A percentile compares a stretch with the other conserved stretches of the same genome.
Evolutionary conservation across 2,113 vertebrate genomes (phyloP).

Genomic region (Xenopus laevis): DNA sequence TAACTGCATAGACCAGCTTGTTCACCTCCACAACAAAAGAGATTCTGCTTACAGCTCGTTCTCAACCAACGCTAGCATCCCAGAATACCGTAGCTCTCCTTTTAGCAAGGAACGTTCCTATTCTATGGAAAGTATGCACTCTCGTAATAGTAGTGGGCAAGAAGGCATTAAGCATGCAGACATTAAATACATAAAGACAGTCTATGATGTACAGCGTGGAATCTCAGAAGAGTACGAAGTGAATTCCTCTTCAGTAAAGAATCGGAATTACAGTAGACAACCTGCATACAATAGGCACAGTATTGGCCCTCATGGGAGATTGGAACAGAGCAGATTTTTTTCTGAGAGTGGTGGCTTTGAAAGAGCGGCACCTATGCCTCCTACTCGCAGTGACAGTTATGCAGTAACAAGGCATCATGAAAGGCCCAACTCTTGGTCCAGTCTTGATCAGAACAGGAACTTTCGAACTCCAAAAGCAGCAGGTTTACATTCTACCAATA

Average conservation of each 20-base stretch:
- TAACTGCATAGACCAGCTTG: slow-evolving; percentile 86
- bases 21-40: slow-evolving; percentile 86
- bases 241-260: slow-evolving; percentile 59
- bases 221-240: slow-evolving; percentile 78
- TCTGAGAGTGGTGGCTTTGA: slow-evolving; percentile 52
- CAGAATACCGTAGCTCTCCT: slow-evolving; percentile 72
- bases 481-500: slow-evolving; percentile 65
- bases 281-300: slow-evolving; percentile 60
- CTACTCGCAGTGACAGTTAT: slow-evolving; percentile 87
- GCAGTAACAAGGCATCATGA: slow-evolving; percentile 78
- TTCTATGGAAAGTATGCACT: slow-evolving; percentile 68
- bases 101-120: slow-evolving; percentile 73
- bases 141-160: slow-evolving; percentile 54
- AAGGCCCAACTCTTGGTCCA: slow-evolving; percentile 79
- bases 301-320: slow-evolving; percentile 60
- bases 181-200: slow-evolving; percentile 74
- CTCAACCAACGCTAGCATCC: slow-evolving; percentile 89
- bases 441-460: slow-evolving; percentile 72
- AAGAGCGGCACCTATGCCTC: slow-evolving; percentile 75
- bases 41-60: slow-evolving; percentile 96
- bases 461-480: slow-evolving; percentile 67
- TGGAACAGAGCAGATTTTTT: slow-evolving; percentile 56
- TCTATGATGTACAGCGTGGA: slow-evolving; percentile 73
- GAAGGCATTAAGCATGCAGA: slow-evolving; percentile 81
- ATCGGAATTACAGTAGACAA: slow-evolving; percentile 52